Conservation (phyloP, 30 jellyfish, hydroid and myxozoan species). For the Haliclystus octoradiatus region DNA sequence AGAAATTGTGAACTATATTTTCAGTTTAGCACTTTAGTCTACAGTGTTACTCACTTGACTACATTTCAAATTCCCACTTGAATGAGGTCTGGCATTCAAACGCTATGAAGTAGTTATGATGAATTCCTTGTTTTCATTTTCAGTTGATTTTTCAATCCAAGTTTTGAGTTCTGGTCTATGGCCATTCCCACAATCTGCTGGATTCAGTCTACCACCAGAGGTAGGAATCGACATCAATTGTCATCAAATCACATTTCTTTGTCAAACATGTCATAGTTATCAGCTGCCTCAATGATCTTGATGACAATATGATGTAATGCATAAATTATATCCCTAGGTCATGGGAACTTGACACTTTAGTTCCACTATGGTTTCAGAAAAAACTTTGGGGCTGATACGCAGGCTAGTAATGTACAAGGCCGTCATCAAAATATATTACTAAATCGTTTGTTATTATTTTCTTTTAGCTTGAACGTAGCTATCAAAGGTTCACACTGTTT, state of each 20-base stretch:
- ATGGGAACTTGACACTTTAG: not conserved
- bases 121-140: not conserved
- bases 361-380: too few species aligned
- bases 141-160: constrained; percentile 94
- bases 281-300: too few species aligned
- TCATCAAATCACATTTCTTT: too few species aligned
- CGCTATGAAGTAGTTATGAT: not conserved
- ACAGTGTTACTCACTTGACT: too few species aligned
- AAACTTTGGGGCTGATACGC: too few species aligned
- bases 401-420: not conserved
- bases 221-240: constrained; percentile 22
- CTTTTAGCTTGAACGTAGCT: constrained; percentile 82
- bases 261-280: too few species aligned
- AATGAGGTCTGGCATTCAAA: not conserved
- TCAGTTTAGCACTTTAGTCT: too few species aligned
- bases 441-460: not conserved
- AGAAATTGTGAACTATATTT: too few species aligned
- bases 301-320: not conserved
- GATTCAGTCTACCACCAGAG: constrained; percentile 81
- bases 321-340: not conserved
- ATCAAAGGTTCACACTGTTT: constrained; percentile 88
- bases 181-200: constrained; percentile 95
- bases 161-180: constrained; percentile 92
- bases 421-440: not conserved
- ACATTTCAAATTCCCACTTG: not conserved